Evolutionary conservation across 64 coral and sea anemone genomes (phyloP), one percentile per base, ranked within the genome.

Genomic region (Dendronephthya gigantea): DNA sequence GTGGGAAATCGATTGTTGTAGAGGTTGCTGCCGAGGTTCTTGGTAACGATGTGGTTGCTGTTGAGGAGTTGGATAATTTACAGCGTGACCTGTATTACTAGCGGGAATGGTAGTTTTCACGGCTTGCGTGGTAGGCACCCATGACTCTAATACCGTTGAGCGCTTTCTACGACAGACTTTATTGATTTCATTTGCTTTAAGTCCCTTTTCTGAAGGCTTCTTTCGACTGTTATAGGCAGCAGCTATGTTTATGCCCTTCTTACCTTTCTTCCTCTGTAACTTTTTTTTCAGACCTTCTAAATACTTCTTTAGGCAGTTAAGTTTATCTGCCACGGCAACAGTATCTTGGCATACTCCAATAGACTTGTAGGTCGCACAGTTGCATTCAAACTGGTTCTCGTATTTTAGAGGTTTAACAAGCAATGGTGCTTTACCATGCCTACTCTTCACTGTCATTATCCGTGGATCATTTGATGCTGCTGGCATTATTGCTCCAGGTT

Each of bases 261-360:
- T 79, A 0, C 72, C 83, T 28, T 47, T 85, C 35, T 85, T 51
- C 3, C 43, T 8, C 48, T 56, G 48, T 1, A 85, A 38, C 43
- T 50, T 85, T 51, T 28, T 32, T 17, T 28, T 56, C 22, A 85
- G 25, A 28, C 33, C 47, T 31, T 56, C 48, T 13, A 79, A 8
- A 34, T 86, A 72, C 37, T 86, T 31, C 6, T 13, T 34, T 2
- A 86, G 38, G 19, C 56, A 41, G 17, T 72, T 10, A 4, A 72
- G 33, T 27, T 70, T 45, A 35, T 45, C 65, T 8, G 59, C 58
- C 5, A 86, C 85, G 43, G 85, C 85, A 68, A 86, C 31, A 4
- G 85, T 70, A 74, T 70, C 85, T 40, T 70, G 56, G 47, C 85
- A 72, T 11, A 86, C 22, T 22, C 85, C 85, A 43, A 86, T 12